A percentile compares a stretch with the other conserved stretches of the same genome.
phyloP scores from a whole-genome alignment of 2,113 vertebrate genomes.

The Ammodramus savannarum region DNA sequence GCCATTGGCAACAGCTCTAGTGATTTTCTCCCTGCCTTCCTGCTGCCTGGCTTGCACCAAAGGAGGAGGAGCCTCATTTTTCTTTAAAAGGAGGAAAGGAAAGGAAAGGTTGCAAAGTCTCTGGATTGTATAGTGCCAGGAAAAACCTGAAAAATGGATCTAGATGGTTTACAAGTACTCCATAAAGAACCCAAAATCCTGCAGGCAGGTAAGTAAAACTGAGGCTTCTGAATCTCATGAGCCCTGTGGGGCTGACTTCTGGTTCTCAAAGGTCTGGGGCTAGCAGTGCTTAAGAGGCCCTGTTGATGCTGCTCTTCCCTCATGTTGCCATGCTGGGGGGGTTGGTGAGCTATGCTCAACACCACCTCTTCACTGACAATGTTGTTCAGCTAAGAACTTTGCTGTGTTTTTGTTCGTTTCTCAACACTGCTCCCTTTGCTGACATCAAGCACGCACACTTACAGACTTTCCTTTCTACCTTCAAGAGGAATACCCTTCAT shows the following conservation, averaged over 20 bases:
- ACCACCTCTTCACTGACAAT: not conserved
- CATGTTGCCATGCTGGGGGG: not conserved
- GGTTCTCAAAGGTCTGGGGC: not conserved
- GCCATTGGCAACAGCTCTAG: not conserved
- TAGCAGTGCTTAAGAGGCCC: not conserved
- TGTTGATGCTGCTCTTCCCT: not conserved
- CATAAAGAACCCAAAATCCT: not conserved
- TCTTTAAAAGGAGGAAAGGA: not conserved
- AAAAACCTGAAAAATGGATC: not conserved
- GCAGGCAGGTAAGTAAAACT: not conserved
- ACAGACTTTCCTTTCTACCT: not conserved
- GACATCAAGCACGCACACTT: not conserved
- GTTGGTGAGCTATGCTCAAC: not conserved
- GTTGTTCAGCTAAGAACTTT: not conserved
- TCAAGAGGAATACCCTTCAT: not conserved
- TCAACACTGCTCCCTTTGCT: not conserved
- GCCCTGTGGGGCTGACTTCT: not conserved
- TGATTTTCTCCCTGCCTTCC: not conserved
- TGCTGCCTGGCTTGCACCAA: not conserved
- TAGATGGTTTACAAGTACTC: not conserved
- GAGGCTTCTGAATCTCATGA: not conserved
- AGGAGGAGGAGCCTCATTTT: not conserved
- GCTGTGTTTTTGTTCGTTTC: not conserved
- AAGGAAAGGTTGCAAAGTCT: not conserved
- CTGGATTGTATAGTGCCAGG: not conserved